Percentiles rank a stretch among this genome's conserved stretches.
phyloP scores from a whole-genome alignment of 2,888 invertebrate genomes.

The Panopea generosa region DNA sequence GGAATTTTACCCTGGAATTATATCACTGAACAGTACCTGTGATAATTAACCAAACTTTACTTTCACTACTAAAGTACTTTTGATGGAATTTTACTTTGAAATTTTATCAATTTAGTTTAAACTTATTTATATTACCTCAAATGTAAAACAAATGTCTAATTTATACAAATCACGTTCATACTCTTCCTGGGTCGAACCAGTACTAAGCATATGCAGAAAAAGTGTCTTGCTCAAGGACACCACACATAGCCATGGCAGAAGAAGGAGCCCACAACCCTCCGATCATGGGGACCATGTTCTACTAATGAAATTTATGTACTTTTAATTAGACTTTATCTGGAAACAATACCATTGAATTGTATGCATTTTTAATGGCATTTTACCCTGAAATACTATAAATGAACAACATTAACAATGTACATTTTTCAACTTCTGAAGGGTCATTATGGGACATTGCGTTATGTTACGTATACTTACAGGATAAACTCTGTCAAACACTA shows the following conservation, averaged over 20 bases:
- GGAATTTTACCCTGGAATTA: not conserved
- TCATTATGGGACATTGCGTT: too few species aligned
- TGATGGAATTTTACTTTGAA: constrained; percentile 91
- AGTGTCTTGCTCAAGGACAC: too few species aligned
- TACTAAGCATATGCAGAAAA: too few species aligned
- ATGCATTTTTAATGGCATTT: not conserved
- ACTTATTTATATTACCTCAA: too few species aligned
- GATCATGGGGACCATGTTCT: not conserved
- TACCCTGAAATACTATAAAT: not conserved
- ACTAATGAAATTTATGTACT: too few species aligned
- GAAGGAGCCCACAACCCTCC: too few species aligned
- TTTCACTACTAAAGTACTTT: constrained; percentile 86
- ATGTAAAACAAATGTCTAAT: not conserved
- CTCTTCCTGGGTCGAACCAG: too few species aligned
- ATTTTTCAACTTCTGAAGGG: too few species aligned
- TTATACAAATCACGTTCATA: too few species aligned
- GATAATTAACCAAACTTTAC: constrained; percentile 91
- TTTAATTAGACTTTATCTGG: not conserved
- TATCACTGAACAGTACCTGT: constrained; percentile 86
- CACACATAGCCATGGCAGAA: too few species aligned
- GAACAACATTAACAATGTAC: too few species aligned
- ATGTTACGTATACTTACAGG: constrained; percentile 90
- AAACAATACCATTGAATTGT: not conserved
- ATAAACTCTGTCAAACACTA: constrained; percentile 92
- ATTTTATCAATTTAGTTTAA: constrained; percentile 45